phyloP scores from a whole-genome alignment of 2,113 vertebrate species.

The Heterotilapia buettikoferi region DNA sequence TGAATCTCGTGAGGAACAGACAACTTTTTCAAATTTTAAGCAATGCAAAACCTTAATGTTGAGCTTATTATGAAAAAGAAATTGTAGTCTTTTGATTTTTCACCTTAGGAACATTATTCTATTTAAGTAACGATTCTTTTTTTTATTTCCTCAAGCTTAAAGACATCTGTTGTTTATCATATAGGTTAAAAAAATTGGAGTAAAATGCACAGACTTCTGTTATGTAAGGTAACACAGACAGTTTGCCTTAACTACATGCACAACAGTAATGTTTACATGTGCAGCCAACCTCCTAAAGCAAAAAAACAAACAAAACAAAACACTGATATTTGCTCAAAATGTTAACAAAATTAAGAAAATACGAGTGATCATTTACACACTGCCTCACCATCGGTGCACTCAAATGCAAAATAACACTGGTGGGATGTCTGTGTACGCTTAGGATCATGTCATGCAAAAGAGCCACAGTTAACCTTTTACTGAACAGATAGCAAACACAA shows the following conservation, averaged over 20 bases:
- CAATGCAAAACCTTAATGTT: not conserved
- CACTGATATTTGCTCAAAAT: not conserved
- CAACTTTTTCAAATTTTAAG: not conserved
- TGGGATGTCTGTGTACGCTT: not conserved
- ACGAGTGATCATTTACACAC: not conserved
- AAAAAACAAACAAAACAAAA: not conserved
- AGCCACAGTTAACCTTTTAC: not conserved
- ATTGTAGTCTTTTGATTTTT: not conserved
- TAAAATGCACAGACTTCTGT: not conserved
- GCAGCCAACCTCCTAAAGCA: not conserved
- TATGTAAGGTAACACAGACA: not conserved
- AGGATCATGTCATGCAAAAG: not conserved
- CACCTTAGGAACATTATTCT: not conserved
- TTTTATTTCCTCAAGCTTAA: not conserved
- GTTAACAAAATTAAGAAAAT: not conserved
- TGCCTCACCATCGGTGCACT: not conserved
- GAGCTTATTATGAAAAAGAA: not conserved
- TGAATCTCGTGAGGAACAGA: not conserved
- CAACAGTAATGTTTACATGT: not conserved
- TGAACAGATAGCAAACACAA: conserved; percentile 18
- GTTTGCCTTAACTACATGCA: not conserved
- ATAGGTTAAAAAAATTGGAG: not conserved
- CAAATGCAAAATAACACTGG: not conserved
- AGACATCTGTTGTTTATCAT: not conserved
- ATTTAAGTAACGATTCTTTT: not conserved